Base-by-base conservation (phyloP, 1,140 invertebrate genomes). In the Procambarus clarkii region DNA sequence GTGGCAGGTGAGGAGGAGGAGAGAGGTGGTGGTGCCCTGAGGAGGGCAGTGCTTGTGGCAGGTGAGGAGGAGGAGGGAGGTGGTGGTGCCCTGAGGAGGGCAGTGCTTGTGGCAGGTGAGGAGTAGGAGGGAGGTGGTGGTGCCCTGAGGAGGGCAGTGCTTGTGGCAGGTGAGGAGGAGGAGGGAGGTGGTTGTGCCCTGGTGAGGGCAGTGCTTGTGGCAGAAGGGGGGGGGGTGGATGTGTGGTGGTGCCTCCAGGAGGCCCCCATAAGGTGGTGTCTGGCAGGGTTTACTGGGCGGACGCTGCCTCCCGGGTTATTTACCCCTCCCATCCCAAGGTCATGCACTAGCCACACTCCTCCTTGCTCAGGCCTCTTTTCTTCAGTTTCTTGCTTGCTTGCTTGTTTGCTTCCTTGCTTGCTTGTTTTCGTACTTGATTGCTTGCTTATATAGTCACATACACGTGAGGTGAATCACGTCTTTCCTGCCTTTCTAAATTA, bases 291-390 rank as follows among this genome's bases (percentile, higher is more conserved):
- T 82, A n/a, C n/a, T 54, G 80, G 50, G 80, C 50, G 45, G 80
- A 54, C 80, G 13, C 48, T 24, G 3, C 80, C 45, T 46, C 18
- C 13, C 81, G 81, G 81, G 58, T 83, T 69, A 69, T 83, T 83
- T 69, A 60, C 81, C 69, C 34, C 81, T 83, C 11, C 60, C 58
- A 44, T 13, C 18, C 24, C 81, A 83, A 83, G 81, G 81, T 83
- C 58, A 83, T 2, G 18, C 79, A 13, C 3, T 50, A 50, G 81
- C 69, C 58, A 83, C 8, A 11, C 79, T 18, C 3, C 79, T 9
- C 21, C 79, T 50, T 50, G 13, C 3, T 46, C 78, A 8, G 4
- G n/a, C 78, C 78, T 48, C 78, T 18, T 48, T 7, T 50, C 78
- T 13, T 48, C 15, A 13, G 13, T 34, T 77, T n/a, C 11, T 77